Base-by-base conservation (phyloP, 2,888 invertebrate species). In the Tetragonula carbonaria region DNA sequence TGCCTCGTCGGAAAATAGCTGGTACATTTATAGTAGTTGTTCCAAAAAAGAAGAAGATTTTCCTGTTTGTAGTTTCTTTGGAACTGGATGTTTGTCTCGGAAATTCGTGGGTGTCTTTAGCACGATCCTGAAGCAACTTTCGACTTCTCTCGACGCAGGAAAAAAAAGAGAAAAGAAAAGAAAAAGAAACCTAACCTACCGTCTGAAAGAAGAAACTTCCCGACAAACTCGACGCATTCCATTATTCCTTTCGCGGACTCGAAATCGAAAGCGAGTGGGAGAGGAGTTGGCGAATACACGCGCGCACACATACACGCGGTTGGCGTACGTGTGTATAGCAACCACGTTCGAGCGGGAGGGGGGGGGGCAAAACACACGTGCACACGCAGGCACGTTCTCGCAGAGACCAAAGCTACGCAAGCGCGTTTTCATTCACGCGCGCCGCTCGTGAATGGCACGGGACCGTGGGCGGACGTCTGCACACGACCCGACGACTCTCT, bases 391-490 rank as follows among this genome's bases (percentile, higher is more conserved):
- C 71, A 59, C 66, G 51, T 38, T 53, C 18, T 72, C 68, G 67
- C 45, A 8, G 45, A 45, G 28, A 55, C 45, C 79, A 74, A 71
- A 73, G 74, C 82, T 83, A 89, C 90, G 91, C 87, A 87, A 75
- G 84, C 87, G 88, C 85, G 85, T 87, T 83, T 90, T 90, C 90
- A 90, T 90, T 90, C 90, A 90, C 82, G 85, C 79, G 74, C 76
- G 68, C 76, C 80, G 72, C 85, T 84, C 87, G 86, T 92, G 92
- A 92, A 92, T 92, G 92, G 90, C 82, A 80, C 75, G 86, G 89
- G 90, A 83, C 88, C 90, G 93, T 92, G 91, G 92, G 92, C 92
- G 92, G 92, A 91, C 92, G 87, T 78, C 72, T 18, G 45, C 28
- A 62, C 74, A 55, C 65, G 45, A 13, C 6, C 74, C 66, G 28